phyloP scores from a whole-genome alignment of 1,140 invertebrate genomes.

The Oryzaephilus surinamensis region DNA sequence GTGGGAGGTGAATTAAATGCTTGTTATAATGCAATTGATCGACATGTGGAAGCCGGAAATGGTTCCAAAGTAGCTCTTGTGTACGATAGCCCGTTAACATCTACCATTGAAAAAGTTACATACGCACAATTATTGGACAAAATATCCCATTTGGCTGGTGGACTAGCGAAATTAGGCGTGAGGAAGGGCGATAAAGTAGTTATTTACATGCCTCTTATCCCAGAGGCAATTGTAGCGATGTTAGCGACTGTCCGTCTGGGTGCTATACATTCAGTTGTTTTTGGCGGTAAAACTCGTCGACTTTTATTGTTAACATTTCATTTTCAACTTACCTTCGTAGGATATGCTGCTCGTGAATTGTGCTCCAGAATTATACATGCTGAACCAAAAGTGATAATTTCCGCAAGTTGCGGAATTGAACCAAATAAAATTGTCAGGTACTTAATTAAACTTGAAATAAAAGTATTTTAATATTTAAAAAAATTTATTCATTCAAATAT shows the following conservation, averaged over 20 bases:
- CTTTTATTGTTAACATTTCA: slow-evolving; percentile 17
- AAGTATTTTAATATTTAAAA: slow-evolving; percentile 1
- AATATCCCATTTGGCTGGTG: slow-evolving; percentile 68
- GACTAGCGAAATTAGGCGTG: slow-evolving; percentile 60
- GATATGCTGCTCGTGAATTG: slow-evolving; percentile 81
- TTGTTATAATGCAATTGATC: slow-evolving; percentile 85
- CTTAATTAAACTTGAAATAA: not conserved
- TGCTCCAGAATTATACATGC: slow-evolving; percentile 78
- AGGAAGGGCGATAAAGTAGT: slow-evolving; percentile 66
- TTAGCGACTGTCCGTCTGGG: slow-evolving; percentile 71
- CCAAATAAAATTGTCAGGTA: slow-evolving; percentile 72
- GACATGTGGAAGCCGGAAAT: slow-evolving; percentile 70
- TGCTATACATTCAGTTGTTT: slow-evolving; percentile 79
- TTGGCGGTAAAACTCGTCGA: too few species aligned
- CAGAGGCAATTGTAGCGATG: slow-evolving; percentile 78
- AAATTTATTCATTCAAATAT: slow-evolving; percentile 16
- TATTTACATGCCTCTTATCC: slow-evolving; percentile 87
- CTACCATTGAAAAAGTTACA: slow-evolving; percentile 60
- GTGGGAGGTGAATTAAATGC: slow-evolving; percentile 83
- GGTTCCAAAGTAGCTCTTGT: slow-evolving; percentile 74
- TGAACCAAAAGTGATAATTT: slow-evolving; percentile 76
- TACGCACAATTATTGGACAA: slow-evolving; percentile 69
- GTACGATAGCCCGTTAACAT: slow-evolving; percentile 80
- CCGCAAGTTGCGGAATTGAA: slow-evolving; percentile 83
- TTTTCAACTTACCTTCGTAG: slow-evolving; percentile 37